Base-by-base conservation (phyloP, 2,113 vertebrate species). In the Anoplopoma fimbria region DNA sequence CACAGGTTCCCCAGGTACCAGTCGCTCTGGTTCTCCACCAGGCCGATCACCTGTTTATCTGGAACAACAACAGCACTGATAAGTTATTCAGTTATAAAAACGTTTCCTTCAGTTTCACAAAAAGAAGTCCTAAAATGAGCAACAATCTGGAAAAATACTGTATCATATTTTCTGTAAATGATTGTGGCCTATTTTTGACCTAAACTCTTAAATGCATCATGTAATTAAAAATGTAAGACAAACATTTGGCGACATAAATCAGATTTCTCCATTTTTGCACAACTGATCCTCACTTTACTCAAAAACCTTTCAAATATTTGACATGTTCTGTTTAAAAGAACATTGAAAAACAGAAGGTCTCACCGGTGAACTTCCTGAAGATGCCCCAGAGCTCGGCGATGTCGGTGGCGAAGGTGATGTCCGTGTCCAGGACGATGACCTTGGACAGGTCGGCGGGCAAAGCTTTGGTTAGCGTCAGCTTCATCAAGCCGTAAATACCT, bases 1-100 rank as follows among this genome's bases (percentile, higher is more conserved):
- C 97, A 99, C 65, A 98, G 92, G 90, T 97, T 98, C 64, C 97
- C 97, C 77, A 99, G 94, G 90, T 97, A 99, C 98, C 97, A 99
- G 91, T 99, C 95, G 0, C 98, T 99, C 94, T 99, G 98, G 92
- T 99, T 99, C 92, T 99, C 98, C 92, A 99, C 98, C 51, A 99
- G 94, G 38, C 98, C 98, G 2, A 99, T 97, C 87, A 96, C 97
- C 90, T 99, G 97, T 76, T 98, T 96, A 58, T 97, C 98, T 96
- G 80, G 19, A 82, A 51, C n/a, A 53, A 53, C 38, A 67, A 23
- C 29, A 53, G 1, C 8, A 38, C 51, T 4, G 23, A 6, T 47
- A 3, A 13, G 15, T 14, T 42, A 42, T 42, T 42, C 4, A 42
- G 4, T 14, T 12, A 45, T 17, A 45, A 10, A 14, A 42, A 42